Evolutionary conservation across 1,140 invertebrate genomes (phyloP).

Genomic region (Leguminivora glycinivorella): DNA sequence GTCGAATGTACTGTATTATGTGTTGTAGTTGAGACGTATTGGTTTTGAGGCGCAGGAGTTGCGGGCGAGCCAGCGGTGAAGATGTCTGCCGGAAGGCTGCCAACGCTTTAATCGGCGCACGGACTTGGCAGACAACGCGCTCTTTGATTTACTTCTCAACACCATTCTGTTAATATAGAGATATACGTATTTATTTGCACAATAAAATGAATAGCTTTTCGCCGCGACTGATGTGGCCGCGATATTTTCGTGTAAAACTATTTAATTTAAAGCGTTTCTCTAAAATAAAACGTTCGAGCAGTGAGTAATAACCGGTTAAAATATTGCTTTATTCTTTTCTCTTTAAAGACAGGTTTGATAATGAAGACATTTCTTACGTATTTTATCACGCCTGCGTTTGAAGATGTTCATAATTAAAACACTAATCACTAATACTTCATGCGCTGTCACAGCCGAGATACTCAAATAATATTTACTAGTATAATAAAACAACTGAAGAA

Average conservation of each 20-base stretch:
- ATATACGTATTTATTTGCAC: constrained; percentile 25
- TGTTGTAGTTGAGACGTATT: not conserved
- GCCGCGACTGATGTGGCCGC: constrained; percentile 24
- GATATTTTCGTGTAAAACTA: constrained; percentile 25
- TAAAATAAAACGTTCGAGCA: constrained; percentile 20
- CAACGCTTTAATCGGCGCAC: constrained; percentile 62
- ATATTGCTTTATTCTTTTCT: constrained; percentile 20
- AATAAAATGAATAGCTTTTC: constrained; percentile 29
- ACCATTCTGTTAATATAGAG: constrained; percentile 52
- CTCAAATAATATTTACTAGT: not conserved
- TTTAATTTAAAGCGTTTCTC: constrained; percentile 19
- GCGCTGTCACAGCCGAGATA: constrained; percentile 8
- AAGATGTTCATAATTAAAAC: constrained; percentile 24
- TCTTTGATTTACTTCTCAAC: constrained; percentile 75
- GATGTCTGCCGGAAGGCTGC: constrained; percentile 60
- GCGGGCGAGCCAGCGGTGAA: constrained; percentile 41
- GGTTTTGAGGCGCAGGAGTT: not conserved
- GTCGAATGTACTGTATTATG: not conserved
- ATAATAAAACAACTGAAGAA: not conserved
- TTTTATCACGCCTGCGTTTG: constrained; percentile 26
- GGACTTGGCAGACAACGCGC: constrained; percentile 60
- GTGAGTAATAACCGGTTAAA: constrained; percentile 21
- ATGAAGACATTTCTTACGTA: constrained; percentile 18
- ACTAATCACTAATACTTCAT: constrained; percentile 21
- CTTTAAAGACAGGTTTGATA: not conserved